Conservation (phyloP, 1,140 invertebrate species). For the Diabrotica undecimpunctata region DNA sequence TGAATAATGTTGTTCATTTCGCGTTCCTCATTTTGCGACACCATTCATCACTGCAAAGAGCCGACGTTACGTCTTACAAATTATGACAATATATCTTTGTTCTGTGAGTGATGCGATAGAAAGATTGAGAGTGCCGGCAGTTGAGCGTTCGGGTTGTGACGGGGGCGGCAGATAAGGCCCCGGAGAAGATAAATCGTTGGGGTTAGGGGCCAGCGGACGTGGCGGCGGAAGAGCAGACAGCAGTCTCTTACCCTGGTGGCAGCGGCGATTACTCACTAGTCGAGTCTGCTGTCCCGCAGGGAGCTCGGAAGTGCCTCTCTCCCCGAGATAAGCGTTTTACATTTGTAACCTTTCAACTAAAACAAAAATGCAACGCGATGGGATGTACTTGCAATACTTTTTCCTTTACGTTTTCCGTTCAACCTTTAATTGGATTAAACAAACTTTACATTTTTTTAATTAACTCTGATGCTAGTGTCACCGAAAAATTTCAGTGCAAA, state of each 20-base stretch:
- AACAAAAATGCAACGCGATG: conserved; percentile 25
- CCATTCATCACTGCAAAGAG: conserved; percentile 1
- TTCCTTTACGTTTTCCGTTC: no score
- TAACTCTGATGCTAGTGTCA: no score
- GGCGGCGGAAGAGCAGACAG: conserved; percentile 46
- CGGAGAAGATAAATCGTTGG: conserved; percentile 45
- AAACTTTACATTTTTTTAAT: no score
- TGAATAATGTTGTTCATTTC: conserved; percentile 3
- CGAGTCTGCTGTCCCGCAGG: conserved; percentile 35
- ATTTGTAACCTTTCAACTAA: conserved; percentile 45
- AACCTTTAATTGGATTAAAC: no score
- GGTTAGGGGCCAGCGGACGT: conserved; percentile 43
- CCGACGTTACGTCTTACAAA: neutral
- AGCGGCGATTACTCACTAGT: conserved; percentile 44
- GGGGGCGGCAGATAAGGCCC: conserved; percentile 31
- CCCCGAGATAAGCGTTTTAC: conserved; percentile 44
- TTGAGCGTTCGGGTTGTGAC: conserved; percentile 8
- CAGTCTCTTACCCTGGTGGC: conserved; percentile 44
- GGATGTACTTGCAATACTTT: no score
- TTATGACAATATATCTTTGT: neutral
- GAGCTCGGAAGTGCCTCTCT: conserved; percentile 42
- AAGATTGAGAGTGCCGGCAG: conserved; percentile 13
- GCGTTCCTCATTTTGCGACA: neutral
- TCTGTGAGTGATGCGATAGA: conserved; percentile 22
- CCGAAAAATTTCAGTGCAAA: no score